Conservation (phyloP, 2,113 vertebrate genomes). For the Acanthisitta chloris region DNA sequence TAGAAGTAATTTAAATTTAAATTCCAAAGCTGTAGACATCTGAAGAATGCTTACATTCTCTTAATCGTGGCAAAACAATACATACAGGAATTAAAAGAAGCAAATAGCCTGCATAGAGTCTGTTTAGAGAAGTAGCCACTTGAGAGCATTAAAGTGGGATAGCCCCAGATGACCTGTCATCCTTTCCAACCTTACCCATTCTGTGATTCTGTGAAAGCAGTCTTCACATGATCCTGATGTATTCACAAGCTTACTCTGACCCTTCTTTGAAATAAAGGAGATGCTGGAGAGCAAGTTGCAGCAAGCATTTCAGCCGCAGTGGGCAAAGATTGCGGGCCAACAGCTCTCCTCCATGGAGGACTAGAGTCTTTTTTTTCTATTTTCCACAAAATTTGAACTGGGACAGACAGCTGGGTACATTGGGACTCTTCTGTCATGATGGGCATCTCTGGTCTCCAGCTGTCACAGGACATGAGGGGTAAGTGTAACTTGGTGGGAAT, state of each 20-base stretch:
- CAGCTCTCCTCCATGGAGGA: neutral
- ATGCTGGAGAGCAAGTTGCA: neutral
- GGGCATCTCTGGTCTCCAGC: neutral
- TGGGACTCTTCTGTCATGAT: neutral
- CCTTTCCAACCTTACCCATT: neutral
- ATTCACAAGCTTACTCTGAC: neutral
- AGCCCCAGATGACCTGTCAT: neutral
- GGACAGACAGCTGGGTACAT: neutral
- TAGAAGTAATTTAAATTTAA: conserved; percentile 66
- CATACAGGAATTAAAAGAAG: conserved; percentile 38
- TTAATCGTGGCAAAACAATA: conserved; percentile 36
- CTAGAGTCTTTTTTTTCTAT: fast-evolving
- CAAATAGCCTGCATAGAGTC: neutral
- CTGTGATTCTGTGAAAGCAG: neutral
- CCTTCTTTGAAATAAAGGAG: neutral
- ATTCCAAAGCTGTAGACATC: conserved; percentile 54
- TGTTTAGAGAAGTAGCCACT: conserved; percentile 7
- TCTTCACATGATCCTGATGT: neutral
- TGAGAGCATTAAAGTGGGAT: neutral
- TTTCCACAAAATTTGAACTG: neutral
- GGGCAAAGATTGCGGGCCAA: neutral
- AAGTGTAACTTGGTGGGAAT: neutral
- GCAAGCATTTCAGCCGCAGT: neutral
- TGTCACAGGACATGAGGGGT: neutral
- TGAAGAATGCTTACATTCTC: conserved; percentile 57